Evolutionary conservation across 2,888 invertebrate genomes (phyloP).

Genomic region (Drosophila testacea): DNA sequence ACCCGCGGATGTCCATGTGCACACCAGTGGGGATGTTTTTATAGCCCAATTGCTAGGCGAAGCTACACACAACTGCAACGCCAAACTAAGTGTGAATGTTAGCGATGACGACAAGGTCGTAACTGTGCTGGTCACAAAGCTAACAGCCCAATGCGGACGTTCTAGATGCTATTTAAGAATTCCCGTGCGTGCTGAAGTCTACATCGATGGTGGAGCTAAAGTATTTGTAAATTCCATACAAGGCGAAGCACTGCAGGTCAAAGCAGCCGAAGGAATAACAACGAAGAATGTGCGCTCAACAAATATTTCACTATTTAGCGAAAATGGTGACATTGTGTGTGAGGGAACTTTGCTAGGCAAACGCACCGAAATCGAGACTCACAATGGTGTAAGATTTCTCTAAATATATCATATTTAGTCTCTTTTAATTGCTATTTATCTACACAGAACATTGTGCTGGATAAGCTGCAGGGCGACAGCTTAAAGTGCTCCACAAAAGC

Average conservation of each 20-base stretch:
- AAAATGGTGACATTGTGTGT: constrained; percentile 79
- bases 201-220: constrained; percentile 63
- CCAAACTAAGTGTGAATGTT: constrained; percentile 63
- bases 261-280: constrained; percentile 64
- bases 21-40: constrained; percentile 74
- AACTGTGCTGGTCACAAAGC: constrained; percentile 60
- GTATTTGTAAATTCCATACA: constrained; percentile 75
- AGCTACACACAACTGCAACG: constrained; percentile 63
- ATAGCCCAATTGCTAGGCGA: constrained; percentile 74
- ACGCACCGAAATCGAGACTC: constrained; percentile 69
- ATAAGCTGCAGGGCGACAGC: constrained; percentile 82
- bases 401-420: too few species aligned
- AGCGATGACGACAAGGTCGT: constrained; percentile 66
- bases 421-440: neutral
- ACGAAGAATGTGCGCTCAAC: constrained; percentile 80
- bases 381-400: constrained; percentile 46
- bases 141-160: constrained; percentile 29
- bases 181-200: constrained; percentile 79
- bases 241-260: constrained; percentile 72
- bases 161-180: constrained; percentile 76
- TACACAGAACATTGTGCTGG: constrained; percentile 75
- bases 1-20: constrained; percentile 72
- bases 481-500: constrained; percentile 75
- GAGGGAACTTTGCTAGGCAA: constrained; percentile 79
- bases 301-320: constrained; percentile 69